Base-by-base conservation (phyloP, 2,888 invertebrate species). In the Stenoptilia bipunctidactyla region DNA sequence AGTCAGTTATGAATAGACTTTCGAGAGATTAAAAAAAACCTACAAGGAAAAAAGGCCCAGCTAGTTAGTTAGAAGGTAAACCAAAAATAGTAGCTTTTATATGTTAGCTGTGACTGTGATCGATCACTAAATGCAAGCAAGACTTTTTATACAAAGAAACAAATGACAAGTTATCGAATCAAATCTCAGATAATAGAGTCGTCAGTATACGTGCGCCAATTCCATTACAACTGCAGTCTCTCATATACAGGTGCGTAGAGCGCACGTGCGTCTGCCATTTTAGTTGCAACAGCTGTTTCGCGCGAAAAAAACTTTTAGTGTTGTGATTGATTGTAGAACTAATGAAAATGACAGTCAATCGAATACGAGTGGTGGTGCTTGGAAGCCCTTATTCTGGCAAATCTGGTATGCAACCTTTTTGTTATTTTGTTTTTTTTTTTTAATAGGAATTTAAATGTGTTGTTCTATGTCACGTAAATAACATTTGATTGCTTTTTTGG, bases 341-440 rank as follows among this genome's bases (percentile, higher is more conserved):
- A 8, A 82, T 79, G 79, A 91, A 91, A 90, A 91, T 91, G 82
- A 90, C 91, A 77, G 88, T 90, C 63, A 90, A 89, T 85, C 88
- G 89, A 85, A 90, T 91, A 80, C 88, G 89, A 79, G 90, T 91
- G 59, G 91, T 90, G 72, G 90, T 91, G 67, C 87, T 91, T 60
- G 91, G 91, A 59, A 89, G 89, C 76, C 85, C 90, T 57, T 86
- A 89, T 61, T 90, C 90, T 69, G 91, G 91, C 66, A 91, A 91
- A 83, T 90, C 91, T 58, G 91, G 91, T 91, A 75, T 88, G 87
- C 68, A 54, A 58, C 48, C 49, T 47, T 49, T 43, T 40, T 41
- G 48, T 5, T 20, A 20, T 20, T 20, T 20, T 5, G 3, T 20
- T 20, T 20, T 20, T 20, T 20, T 20, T 20, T n/a, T n/a, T n/a